Percentiles rank a stretch among this genome's conserved stretches.
Evolutionary conservation across 2,113 vertebrate genomes (phyloP).

Genomic region (Cinclus mexicanus): DNA sequence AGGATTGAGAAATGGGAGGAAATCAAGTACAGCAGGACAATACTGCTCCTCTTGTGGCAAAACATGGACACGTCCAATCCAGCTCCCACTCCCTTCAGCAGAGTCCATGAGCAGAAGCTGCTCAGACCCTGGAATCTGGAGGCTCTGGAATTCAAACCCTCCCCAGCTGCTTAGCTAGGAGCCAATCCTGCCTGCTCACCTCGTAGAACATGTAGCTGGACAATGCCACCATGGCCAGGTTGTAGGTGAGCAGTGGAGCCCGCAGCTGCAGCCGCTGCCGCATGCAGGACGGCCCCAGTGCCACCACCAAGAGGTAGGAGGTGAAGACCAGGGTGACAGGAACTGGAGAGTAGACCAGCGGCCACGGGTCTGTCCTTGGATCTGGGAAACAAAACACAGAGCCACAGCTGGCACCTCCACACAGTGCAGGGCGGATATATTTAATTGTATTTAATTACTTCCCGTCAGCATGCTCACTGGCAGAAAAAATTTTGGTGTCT

Average conservation of each 20-base stretch:
- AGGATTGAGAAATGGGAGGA: not conserved
- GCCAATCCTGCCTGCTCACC: conserved; percentile 44
- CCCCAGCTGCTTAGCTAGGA: not conserved
- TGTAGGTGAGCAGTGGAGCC: conserved; percentile 67
- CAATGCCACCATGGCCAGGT: conserved; percentile 71
- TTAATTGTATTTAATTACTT: not conserved
- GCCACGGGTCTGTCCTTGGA: conserved; percentile 74
- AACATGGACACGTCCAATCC: not conserved
- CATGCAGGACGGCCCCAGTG: conserved; percentile 65
- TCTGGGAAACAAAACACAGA: conserved; percentile 55
- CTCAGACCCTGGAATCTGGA: not conserved
- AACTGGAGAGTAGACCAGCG: conserved; percentile 71
- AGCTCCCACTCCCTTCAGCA: not conserved
- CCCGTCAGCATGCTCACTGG: not conserved
- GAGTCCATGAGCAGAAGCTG: not conserved
- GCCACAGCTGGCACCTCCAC: not conserved
- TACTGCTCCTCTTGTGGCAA: not conserved
- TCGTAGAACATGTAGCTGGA: conserved; percentile 76
- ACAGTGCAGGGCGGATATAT: accelerated
- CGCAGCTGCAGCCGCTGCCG: conserved; percentile 54
- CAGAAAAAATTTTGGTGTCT: not conserved
- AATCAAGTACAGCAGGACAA: not conserved
- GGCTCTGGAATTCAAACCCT: not conserved
- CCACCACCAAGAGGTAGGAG: conserved; percentile 65
- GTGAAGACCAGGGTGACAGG: conserved; percentile 65